phyloP scores from a whole-genome alignment of 2,113 vertebrate species.

The Apteryx owenii region DNA sequence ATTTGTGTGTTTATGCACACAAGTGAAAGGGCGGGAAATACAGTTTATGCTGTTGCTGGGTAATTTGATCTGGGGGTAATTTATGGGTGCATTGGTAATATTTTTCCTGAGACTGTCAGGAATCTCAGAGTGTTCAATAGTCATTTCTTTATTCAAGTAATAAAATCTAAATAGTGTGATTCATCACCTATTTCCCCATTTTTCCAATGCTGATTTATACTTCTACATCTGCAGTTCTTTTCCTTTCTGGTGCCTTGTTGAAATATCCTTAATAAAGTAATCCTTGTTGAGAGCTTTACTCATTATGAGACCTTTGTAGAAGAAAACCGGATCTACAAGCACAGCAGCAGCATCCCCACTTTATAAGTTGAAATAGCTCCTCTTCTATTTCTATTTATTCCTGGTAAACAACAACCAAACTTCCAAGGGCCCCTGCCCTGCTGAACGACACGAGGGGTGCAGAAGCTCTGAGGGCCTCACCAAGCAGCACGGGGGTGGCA shows the following conservation, averaged over 20 bases:
- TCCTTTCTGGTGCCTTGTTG: neutral
- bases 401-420: neutral
- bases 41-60: neutral
- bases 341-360: neutral
- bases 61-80: neutral
- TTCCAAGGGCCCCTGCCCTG: neutral
- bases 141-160: neutral
- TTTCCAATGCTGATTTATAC: neutral
- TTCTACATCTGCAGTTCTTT: neutral
- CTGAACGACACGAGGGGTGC: no score
- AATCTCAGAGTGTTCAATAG: neutral
- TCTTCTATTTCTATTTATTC: neutral
- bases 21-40: neutral
- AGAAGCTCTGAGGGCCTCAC: no score
- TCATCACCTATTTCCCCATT: neutral
- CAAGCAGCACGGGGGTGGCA: neutral
- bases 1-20: accelerated
- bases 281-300: neutral
- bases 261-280: neutral
- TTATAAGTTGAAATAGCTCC: neutral
- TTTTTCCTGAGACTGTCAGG: neutral
- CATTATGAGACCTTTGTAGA: neutral
- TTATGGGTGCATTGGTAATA: neutral
- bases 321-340: neutral
- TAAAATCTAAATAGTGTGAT: neutral